Conservation (phyloP, 2,888 invertebrate species). For the Campopleginae sp. region DNA sequence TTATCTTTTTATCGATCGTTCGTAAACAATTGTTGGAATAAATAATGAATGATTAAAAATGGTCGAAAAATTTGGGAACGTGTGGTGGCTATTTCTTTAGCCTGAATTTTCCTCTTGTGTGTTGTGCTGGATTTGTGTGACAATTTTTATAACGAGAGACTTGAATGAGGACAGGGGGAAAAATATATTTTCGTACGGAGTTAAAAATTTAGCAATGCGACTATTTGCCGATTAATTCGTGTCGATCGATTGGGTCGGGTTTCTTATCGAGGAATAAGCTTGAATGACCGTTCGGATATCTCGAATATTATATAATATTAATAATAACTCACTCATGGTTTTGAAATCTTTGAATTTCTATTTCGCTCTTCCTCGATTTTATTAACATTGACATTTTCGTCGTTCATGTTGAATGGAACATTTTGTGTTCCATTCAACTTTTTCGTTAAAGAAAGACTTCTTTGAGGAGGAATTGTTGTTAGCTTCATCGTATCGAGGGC, state of each 20-base stretch:
- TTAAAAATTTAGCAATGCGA: constrained; percentile 15
- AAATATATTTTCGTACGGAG: neutral
- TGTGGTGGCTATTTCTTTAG: neutral
- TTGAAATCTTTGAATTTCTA: neutral
- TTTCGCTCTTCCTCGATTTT: neutral
- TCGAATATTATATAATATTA: neutral
- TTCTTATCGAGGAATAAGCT: neutral
- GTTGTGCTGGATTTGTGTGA: neutral
- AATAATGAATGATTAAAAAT: neutral
- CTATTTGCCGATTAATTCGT: neutral
- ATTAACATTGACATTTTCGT: no score
- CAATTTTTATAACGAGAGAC: neutral
- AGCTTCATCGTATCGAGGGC: neutral
- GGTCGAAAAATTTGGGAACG: neutral
- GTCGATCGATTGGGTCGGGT: constrained; percentile 23
- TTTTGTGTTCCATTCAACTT: neutral
- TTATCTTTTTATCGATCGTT: neutral
- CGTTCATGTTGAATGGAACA: no score
- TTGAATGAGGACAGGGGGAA: neutral
- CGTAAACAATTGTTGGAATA: neutral
- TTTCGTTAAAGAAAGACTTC: neutral
- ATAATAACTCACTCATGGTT: constrained; percentile 11
- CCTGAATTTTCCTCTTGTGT: neutral
- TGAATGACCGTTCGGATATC: neutral
- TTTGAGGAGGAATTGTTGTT: constrained; percentile 30